phyloP scores from a whole-genome alignment of 2,113 vertebrate species.

The Melanocharis versteri region DNA sequence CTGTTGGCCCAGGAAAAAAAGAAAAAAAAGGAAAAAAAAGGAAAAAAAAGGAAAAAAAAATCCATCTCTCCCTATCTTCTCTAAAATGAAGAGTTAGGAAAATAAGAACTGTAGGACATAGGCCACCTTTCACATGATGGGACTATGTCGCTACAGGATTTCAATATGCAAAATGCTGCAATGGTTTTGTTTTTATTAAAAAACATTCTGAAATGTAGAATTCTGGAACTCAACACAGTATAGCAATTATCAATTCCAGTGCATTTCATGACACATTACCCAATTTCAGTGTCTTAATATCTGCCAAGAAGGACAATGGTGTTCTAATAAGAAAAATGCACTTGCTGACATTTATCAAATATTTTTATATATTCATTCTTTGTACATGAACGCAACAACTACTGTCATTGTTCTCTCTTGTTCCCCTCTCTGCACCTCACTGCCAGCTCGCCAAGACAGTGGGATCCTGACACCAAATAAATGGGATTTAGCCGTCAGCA shows the following conservation, averaged over 20 bases:
- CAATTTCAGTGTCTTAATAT: not conserved
- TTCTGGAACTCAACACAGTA: not conserved
- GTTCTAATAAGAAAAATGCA: not conserved
- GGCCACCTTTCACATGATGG: not conserved
- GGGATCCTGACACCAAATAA: not conserved
- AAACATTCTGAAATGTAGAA: not conserved
- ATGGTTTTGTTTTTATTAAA: not conserved
- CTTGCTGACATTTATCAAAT: not conserved
- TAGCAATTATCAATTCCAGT: not conserved
- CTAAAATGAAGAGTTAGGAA: not conserved
- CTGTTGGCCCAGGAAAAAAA: fast-evolving
- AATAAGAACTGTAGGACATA: not conserved
- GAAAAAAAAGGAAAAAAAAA: not conserved
- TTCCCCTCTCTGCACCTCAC: not conserved
- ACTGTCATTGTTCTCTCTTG: not conserved
- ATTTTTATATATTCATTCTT: not conserved
- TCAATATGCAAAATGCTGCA: fast-evolving
- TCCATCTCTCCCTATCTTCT: not conserved
- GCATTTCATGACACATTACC: not conserved
- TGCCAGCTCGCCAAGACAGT: not conserved
- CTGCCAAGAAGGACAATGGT: not conserved
- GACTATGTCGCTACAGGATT: not conserved
- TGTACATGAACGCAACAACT: not conserved
- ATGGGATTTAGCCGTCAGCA: not conserved
- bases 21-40: not conserved